Conservation (phyloP, 1,140 invertebrate genomes). For the Linepithema humile region DNA sequence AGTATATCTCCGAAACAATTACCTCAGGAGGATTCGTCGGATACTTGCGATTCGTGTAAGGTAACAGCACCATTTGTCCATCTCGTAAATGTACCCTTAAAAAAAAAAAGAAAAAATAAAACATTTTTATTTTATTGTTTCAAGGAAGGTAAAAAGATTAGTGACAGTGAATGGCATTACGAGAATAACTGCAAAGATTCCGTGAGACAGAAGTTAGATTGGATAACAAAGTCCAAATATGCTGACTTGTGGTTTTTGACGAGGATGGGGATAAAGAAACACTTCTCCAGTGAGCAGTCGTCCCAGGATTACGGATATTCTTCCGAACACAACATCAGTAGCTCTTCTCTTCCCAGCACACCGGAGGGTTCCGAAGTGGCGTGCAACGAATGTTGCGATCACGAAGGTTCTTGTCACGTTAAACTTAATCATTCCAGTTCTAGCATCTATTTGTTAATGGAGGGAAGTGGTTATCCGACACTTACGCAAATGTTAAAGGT, state of each 20-base stretch:
- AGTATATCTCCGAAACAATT: constrained; percentile 36
- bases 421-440: constrained; percentile 79
- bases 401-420: constrained; percentile 86
- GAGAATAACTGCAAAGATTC: constrained; percentile 67
- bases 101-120: no score
- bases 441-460: constrained; percentile 76
- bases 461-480: constrained; percentile 84
- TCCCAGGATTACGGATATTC: constrained; percentile 94
- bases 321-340: constrained; percentile 90
- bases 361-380: constrained; percentile 94
- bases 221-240: constrained; percentile 75
- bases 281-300: constrained; percentile 87
- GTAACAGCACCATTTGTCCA: constrained; percentile 55
- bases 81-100: no score
- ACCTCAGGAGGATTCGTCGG: constrained; percentile 66
- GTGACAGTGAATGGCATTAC: constrained; percentile 58
- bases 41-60: constrained; percentile 67
- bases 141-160: constrained; percentile 68
- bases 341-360: constrained; percentile 90
- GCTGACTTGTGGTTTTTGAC: constrained; percentile 80
- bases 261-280: constrained; percentile 82
- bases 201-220: constrained; percentile 72
- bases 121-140: constrained; percentile 22
- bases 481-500: constrained; percentile 90
- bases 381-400: constrained; percentile 92